phyloP scores from a whole-genome alignment of 2,113 vertebrate genomes.

The Fregetta grallaria region DNA sequence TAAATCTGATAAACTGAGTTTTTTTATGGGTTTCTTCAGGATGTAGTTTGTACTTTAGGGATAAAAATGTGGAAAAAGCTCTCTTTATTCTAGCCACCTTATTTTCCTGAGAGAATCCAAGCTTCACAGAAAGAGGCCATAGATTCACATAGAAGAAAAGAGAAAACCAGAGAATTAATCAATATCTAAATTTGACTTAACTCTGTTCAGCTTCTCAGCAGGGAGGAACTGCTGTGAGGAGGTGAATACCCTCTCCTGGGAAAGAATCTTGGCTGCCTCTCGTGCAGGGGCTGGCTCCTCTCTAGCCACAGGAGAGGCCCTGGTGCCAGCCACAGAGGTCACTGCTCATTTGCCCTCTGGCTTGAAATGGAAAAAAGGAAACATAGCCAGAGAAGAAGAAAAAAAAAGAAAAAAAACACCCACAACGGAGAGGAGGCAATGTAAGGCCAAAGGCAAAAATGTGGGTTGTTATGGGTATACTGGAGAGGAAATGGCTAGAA shows the following conservation, averaged over 20 bases:
- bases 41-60: not conserved
- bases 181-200: constrained; percentile 21
- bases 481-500: not conserved
- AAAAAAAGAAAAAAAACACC: not conserved
- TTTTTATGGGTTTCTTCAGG: not conserved
- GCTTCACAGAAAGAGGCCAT: not conserved
- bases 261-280: constrained; percentile 16
- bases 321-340: constrained; percentile 53
- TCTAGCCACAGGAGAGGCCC: constrained; percentile 5
- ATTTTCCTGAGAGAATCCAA: not conserved
- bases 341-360: constrained; percentile 37
- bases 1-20: not conserved
- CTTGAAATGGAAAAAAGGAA: constrained; percentile 46
- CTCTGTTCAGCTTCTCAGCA: not conserved
- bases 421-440: not conserved
- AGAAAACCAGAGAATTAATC: constrained; percentile 12
- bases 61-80: not conserved
- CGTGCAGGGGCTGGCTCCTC: not conserved
- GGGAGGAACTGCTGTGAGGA: not conserved
- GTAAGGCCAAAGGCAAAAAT: constrained; percentile 21
- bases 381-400: not conserved
- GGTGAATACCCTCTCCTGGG: constrained; percentile 1
- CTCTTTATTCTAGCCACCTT: not conserved
- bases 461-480: not conserved
- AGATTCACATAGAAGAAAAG: not conserved